A percentile compares a stretch with the other conserved stretches of the same genome.
phyloP scores from a whole-genome alignment of 2,888 invertebrate species.

The Globia sparganii region DNA sequence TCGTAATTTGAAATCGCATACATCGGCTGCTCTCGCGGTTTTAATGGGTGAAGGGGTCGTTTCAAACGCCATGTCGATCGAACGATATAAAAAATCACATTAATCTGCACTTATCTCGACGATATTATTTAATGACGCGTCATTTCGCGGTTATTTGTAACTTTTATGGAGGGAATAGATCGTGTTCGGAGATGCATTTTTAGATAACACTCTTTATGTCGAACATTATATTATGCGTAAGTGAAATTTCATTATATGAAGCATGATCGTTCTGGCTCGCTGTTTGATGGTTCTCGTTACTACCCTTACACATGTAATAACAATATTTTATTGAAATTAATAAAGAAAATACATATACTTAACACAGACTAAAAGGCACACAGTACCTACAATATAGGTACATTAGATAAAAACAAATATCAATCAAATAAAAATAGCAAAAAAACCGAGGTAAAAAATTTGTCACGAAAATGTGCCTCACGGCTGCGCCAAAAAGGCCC shows the following conservation, averaged over 20 bases:
- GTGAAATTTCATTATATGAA: conserved; percentile 74
- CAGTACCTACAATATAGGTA: not conserved
- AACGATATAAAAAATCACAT: conserved; percentile 87
- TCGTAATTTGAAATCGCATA: conserved; percentile 85
- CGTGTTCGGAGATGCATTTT: conserved; percentile 79
- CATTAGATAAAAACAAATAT: not conserved
- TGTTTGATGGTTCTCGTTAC: conserved; percentile 44
- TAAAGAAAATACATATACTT: not conserved
- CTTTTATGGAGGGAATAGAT: conserved; percentile 84
- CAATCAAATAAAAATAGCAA: not conserved
- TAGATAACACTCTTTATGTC: conserved; percentile 82
- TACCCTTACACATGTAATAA: conserved; percentile 39
- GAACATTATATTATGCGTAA: conserved; percentile 75
- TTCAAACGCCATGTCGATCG: conserved; percentile 81
- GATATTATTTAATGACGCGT: conserved; percentile 89
- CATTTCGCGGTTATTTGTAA: conserved; percentile 89
- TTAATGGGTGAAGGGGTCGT: conserved; percentile 84
- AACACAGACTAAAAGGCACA: no score
- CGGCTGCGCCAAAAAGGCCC: not conserved
- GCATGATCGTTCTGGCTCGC: conserved; percentile 49
- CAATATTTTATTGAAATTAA: conserved; percentile 17
- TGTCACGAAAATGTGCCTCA: not conserved
- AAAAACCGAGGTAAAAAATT: not conserved
- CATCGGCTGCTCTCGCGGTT: conserved; percentile 76
- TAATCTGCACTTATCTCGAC: conserved; percentile 89